Evolutionary conservation across 2,888 invertebrate genomes (phyloP).

Genomic region (Orchesella flavescens): DNA sequence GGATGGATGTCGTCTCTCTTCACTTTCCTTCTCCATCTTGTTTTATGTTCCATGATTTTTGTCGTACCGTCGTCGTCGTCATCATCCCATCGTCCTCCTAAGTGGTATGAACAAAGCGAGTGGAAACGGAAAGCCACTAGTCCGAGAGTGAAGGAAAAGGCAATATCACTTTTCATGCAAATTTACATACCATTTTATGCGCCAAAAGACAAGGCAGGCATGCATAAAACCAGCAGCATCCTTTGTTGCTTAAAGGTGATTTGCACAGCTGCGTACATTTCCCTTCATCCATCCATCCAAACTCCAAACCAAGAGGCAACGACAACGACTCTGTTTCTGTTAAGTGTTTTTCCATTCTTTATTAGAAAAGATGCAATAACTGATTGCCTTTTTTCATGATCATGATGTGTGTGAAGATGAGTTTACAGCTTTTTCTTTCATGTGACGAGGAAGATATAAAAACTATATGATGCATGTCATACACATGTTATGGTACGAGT

Average conservation of each 20-base stretch:
- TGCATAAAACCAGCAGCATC: slow-evolving; percentile 36
- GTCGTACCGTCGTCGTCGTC: no score
- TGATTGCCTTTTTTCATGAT: slow-evolving; percentile 5
- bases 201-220: slow-evolving; percentile 44
- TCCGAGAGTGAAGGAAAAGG: not conserved
- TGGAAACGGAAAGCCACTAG: not conserved
- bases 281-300: slow-evolving; percentile 2
- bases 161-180: slow-evolving; percentile 22
- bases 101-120: no score
- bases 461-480: not conserved
- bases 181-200: slow-evolving; percentile 34
- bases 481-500: not conserved
- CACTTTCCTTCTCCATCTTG: no score
- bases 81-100: no score
- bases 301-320: no score
- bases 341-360: not conserved
- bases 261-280: slow-evolving; percentile 1
- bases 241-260: not conserved
- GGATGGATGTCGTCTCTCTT: no score
- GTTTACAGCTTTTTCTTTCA: not conserved
- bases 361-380: not conserved
- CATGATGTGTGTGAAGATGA: not conserved
- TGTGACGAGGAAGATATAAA: not conserved
- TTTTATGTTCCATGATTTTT: no score
- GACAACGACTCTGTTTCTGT: no score